Conservation (phyloP, 2,113 vertebrate genomes). For the Brienomyrus brachyistius region DNA sequence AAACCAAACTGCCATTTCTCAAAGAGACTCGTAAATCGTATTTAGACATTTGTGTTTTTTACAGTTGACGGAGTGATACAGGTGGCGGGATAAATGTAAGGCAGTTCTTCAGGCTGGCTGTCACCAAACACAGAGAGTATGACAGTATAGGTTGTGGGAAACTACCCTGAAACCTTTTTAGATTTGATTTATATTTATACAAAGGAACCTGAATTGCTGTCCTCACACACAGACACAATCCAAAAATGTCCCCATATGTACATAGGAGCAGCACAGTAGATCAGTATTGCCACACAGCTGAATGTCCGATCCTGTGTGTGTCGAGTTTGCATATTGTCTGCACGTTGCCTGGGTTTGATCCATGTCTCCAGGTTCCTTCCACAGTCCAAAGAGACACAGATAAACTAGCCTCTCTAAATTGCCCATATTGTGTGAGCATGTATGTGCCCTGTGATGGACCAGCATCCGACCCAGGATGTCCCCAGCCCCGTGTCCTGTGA, state of each 20-base stretch:
- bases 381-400: background rate
- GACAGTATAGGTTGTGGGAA: background rate
- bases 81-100: slow-evolving; percentile 53
- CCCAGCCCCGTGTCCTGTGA: background rate
- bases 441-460: background rate
- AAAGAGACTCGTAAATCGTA: slow-evolving; percentile 64
- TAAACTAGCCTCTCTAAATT: background rate
- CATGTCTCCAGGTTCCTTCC: background rate
- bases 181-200: background rate
- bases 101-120: slow-evolving; percentile 42
- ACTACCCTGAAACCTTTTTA: background rate
- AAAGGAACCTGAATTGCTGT: background rate
- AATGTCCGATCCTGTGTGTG: background rate
- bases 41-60: slow-evolving; percentile 42
- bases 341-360: background rate
- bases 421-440: background rate
- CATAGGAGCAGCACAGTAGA: background rate
- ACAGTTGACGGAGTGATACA: slow-evolving; percentile 46
- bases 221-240: background rate
- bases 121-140: slow-evolving; percentile 41
- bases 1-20: slow-evolving; percentile 56
- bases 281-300: background rate
- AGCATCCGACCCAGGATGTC: too few relatives aligned
- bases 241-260: background rate
- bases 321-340: background rate